Evolutionary conservation across 2,797 vertebrate species (phyloP).

Genomic region (Argentina silus): DNA sequence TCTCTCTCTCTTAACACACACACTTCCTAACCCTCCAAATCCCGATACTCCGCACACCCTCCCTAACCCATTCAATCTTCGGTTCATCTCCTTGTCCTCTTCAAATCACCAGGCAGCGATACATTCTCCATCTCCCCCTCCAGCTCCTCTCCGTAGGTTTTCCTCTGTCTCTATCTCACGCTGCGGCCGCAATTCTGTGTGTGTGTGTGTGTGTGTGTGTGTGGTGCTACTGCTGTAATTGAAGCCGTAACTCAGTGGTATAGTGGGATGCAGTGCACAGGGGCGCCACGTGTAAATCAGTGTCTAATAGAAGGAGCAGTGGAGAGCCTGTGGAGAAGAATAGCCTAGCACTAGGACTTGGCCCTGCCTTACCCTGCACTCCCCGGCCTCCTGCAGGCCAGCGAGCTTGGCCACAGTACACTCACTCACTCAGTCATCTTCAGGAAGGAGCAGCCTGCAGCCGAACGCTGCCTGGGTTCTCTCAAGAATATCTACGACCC

Average conservation of each 20-base stretch:
- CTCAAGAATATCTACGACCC: slow-evolving; percentile 27
- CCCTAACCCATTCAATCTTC: slow-evolving; percentile 55
- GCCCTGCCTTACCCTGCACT: no score
- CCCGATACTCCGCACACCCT: slow-evolving; percentile 3
- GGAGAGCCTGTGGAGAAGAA: slow-evolving; percentile 13
- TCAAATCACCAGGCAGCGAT: slow-evolving; percentile 48
- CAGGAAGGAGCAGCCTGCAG: slow-evolving; percentile 14
- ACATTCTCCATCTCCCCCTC: neutral
- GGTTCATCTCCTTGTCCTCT: slow-evolving; percentile 56
- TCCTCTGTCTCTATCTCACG: neutral
- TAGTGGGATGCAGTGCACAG: slow-evolving; percentile 55
- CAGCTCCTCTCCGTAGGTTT: neutral
- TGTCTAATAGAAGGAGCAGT: slow-evolving; percentile 60
- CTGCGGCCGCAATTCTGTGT: neutral
- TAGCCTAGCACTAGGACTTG: neutral
- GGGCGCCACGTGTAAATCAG: slow-evolving; percentile 71
- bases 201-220: slow-evolving; percentile 20
- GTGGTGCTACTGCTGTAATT: slow-evolving; percentile 68
- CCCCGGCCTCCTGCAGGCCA: neutral
- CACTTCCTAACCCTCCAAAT: slow-evolving; percentile 37
- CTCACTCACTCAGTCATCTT: slow-evolving; percentile 3
- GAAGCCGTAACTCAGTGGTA: slow-evolving; percentile 73
- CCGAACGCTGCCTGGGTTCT: neutral
- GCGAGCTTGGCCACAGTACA: no score
- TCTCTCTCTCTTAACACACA: neutral